These are phyloP conservation scores for Lycodopsis pacificus DNA, from an alignment of 2,797 vertebrate genomes.

Conservation along the genomic window DNA sequence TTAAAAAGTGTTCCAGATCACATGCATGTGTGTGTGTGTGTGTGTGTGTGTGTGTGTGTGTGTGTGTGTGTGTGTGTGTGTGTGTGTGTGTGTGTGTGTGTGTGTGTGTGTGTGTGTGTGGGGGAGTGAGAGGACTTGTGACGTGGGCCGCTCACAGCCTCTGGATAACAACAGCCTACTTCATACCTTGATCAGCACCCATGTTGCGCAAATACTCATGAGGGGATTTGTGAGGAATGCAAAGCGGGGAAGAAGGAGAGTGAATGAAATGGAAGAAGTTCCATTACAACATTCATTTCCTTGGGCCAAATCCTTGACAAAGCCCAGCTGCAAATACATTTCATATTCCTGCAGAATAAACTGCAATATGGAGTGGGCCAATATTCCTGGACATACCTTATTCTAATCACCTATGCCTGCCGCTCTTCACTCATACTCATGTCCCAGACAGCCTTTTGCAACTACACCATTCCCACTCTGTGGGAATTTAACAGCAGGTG, in stretches of 20 bases:
- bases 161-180: slow-evolving; percentile 74
- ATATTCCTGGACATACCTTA: neutral
- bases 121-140: slow-evolving; percentile 15
- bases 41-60: neutral
- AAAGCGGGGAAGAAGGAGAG: neutral
- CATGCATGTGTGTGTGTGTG: slow-evolving; percentile 8
- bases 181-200: slow-evolving; percentile 73
- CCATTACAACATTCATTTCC: slow-evolving; percentile 7
- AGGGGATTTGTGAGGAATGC: slow-evolving; percentile 57
- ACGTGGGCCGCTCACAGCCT: slow-evolving; percentile 24
- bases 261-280: slow-evolving; percentile 5
- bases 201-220: slow-evolving; percentile 67
- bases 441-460: slow-evolving; percentile 23
- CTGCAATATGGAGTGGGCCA: neutral
- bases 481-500: slow-evolving; percentile 48
- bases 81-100: slow-evolving; percentile 6
- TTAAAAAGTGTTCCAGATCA: slow-evolving; percentile 50
- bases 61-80: neutral
- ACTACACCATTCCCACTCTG: slow-evolving; percentile 1
- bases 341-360: slow-evolving; percentile 6
- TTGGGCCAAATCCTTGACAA: neutral
- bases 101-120: neutral
- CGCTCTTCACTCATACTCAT: slow-evolving; percentile 36
- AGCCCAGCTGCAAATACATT: slow-evolving; percentile 2
- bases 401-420: slow-evolving; percentile 11